Evolutionary conservation across 2,113 vertebrate species (phyloP).

Genomic region (Brevimyrus niger): DNA sequence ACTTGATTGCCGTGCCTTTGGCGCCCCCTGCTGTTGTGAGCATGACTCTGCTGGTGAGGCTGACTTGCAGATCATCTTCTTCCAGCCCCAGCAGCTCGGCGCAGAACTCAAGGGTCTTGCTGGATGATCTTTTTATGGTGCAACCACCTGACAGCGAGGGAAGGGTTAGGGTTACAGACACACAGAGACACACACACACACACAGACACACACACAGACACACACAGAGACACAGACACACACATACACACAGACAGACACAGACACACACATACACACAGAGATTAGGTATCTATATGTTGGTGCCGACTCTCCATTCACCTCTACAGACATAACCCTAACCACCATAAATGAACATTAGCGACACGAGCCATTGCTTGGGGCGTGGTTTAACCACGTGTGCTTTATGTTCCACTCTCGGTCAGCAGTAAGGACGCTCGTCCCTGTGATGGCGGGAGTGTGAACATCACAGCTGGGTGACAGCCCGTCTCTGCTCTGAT

Average conservation of each 20-base stretch:
- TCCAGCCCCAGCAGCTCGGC: constrained; percentile 85
- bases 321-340: neutral
- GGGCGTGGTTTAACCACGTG: neutral
- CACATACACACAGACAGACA: neutral
- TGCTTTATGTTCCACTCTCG: neutral
- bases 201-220: neutral
- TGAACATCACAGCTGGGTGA: neutral
- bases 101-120: constrained; percentile 71
- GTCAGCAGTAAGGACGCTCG: neutral
- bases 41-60: constrained; percentile 92
- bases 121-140: constrained; percentile 71
- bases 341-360: neutral
- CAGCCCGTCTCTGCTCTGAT: neutral
- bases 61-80: constrained; percentile 79
- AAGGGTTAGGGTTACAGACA: no score
- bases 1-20: constrained; percentile 97
- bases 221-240: neutral
- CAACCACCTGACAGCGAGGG: constrained; percentile 79
- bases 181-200: neutral
- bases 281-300: neutral
- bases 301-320: neutral
- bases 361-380: neutral
- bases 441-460: neutral
- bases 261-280: no score
- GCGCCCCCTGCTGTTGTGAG: constrained; percentile 91